Conservation (phyloP, 2,888 invertebrate species). For the Meghimatium bilineatum region DNA sequence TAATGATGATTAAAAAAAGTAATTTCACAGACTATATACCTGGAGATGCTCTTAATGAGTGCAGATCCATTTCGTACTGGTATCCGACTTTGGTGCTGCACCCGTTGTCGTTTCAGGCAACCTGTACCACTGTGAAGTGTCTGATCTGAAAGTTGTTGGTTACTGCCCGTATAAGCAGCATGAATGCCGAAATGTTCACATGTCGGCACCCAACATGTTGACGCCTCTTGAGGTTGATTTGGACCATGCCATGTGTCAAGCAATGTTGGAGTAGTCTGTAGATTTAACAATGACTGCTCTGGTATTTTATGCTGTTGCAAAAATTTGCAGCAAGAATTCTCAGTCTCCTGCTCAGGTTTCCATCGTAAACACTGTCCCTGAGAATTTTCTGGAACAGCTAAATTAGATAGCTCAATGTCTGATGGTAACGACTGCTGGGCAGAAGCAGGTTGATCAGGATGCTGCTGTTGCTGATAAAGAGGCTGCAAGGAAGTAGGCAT, state of each 20-base stretch:
- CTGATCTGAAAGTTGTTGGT: not conserved
- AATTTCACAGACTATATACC: not conserved
- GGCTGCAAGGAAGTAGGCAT: not conserved
- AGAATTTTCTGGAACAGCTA: not conserved
- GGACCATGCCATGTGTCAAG: not conserved
- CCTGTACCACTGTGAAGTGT: not conserved
- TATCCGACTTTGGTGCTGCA: not conserved
- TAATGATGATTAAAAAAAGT: not conserved
- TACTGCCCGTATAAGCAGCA: not conserved
- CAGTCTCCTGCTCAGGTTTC: not conserved
- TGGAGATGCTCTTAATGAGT: not conserved
- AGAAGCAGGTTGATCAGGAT: not conserved
- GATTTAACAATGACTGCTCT: not conserved
- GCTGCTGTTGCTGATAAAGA: constrained; percentile 7
- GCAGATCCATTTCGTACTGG: constrained; percentile 3
- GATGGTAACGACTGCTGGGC: not conserved
- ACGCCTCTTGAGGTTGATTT: not conserved
- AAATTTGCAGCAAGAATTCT: not conserved
- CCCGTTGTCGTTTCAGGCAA: not conserved
- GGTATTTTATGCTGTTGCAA: not conserved
- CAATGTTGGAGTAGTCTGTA: not conserved
- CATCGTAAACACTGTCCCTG: not conserved
- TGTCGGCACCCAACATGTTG: not conserved
- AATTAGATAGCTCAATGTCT: not conserved
- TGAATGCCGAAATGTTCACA: not conserved